Evolutionary conservation across 2,797 vertebrate genomes (phyloP).

Genomic region (Selene dorsalis): DNA sequence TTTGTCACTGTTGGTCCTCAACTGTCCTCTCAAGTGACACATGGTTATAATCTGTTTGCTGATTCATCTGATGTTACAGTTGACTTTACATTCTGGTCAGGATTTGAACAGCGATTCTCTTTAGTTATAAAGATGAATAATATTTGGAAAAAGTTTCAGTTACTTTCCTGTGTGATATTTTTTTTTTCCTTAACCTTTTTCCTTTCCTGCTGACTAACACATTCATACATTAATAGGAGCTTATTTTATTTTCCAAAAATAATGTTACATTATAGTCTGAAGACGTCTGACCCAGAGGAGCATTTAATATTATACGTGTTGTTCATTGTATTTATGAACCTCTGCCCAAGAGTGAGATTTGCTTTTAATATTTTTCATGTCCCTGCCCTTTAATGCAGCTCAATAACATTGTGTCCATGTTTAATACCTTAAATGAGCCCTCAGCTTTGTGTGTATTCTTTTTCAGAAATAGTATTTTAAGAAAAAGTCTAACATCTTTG

Average conservation of each 20-base stretch:
- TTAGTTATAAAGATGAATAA: constrained; percentile 1
- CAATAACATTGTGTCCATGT: constrained; percentile 42
- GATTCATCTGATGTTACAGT: constrained; percentile 23
- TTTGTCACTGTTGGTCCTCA: constrained; percentile 17
- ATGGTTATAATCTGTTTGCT: constrained; percentile 6
- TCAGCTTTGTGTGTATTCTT: constrained; percentile 34
- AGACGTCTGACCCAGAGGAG: constrained; percentile 20
- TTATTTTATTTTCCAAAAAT: constrained; percentile 19
- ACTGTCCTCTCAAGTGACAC: constrained; percentile 7
- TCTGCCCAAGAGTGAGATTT: constrained; percentile 16
- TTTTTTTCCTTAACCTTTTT: background rate
- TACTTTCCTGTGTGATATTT: constrained; percentile 19
- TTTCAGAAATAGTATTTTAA: constrained; percentile 33
- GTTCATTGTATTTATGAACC: constrained; percentile 29
- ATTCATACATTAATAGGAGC: constrained; percentile 19
- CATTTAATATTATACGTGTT: constrained; percentile 29
- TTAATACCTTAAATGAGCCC: constrained; percentile 47
- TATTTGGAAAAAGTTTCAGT: background rate
- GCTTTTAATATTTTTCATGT: constrained; percentile 42
- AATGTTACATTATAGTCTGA: constrained; percentile 50
- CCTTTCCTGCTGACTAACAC: constrained; percentile 12
- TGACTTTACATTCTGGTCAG: constrained; percentile 2
- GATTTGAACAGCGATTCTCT: constrained; percentile 1
- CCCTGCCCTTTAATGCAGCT: constrained; percentile 41
- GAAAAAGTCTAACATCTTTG: constrained; percentile 21